Base-by-base conservation (phyloP, 2,797 vertebrate genomes). In the Liparis tanakae region DNA sequence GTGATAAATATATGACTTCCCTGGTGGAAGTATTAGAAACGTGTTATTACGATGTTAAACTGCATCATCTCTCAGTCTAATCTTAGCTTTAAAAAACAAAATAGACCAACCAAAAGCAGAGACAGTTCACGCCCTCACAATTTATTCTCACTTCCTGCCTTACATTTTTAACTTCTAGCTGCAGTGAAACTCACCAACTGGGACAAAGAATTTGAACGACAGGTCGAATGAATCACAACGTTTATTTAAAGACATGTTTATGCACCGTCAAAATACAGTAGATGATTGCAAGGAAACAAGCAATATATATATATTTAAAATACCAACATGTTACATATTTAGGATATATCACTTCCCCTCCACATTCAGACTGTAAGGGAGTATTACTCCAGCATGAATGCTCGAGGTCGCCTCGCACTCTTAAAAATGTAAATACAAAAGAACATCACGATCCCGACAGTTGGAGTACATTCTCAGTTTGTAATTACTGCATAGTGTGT, bases 371-470 rank as follows among this genome's bases (percentile, higher is more conserved):
- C 55, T 44, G 72, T 63, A 85, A 83, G 94, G 92, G 95, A 95
- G 92, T 91, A 83, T 93, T 76, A 64, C 85, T 91, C 89, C 73
- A 76, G 79, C 89, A 82, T 89, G 0, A 33, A 69, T 70, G 80
- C 82, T 93, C 92, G 96, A 95, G 94, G 95, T 92, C 94, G 91
- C 66, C 41, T 66, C 71, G 3, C 91, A 93, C 94, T 95, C 93
- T 91, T 88, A 85, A 88, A 91, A 85, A 91, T 94, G 94, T 92
- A 91, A 94, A 90, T 91, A 9, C 91, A 93, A 94, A 95, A 94
- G 95, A 93, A 96, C 95, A 95, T 58, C 56, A 36, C 80, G 95
- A 94, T 94, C 95, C 94, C 95, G 94, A 94, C 93, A 14, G 13
- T 41, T 41, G 39, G 39, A 69, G 39, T 55, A 36, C 54, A 55